A percentile compares a stretch with the other conserved stretches of the same genome.
Conservation (phyloP, 1,140 invertebrate species). For the Neodiprion lecontei region DNA sequence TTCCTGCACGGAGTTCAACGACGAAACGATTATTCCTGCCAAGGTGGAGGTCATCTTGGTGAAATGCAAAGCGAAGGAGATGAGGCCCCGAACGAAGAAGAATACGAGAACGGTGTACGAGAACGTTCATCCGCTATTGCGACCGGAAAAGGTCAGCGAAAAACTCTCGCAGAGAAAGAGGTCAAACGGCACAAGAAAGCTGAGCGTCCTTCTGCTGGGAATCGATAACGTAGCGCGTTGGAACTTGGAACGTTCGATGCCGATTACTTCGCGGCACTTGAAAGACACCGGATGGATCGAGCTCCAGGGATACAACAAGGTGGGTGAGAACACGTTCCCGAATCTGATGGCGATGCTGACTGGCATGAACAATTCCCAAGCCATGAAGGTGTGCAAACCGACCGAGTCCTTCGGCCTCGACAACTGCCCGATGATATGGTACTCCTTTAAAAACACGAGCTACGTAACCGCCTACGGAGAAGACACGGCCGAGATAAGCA, state of each 20-base stretch:
- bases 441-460: slow-evolving; percentile 72
- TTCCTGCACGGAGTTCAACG: slow-evolving; percentile 54
- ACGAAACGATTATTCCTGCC: slow-evolving; percentile 46
- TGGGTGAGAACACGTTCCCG: slow-evolving; percentile 83
- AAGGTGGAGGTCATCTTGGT: slow-evolving; percentile 58
- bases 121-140: slow-evolving; percentile 61
- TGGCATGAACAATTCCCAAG: slow-evolving; percentile 64
- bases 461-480: slow-evolving; percentile 83
- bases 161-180: slow-evolving; percentile 30
- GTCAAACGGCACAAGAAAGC: slow-evolving; percentile 43
- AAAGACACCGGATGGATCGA: slow-evolving; percentile 65
- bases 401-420: slow-evolving; percentile 59
- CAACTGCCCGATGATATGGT: slow-evolving; percentile 82
- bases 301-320: slow-evolving; percentile 71
- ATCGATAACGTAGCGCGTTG: slow-evolving; percentile 83
- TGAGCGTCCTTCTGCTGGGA: slow-evolving; percentile 78
- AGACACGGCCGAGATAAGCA: slow-evolving; percentile 76
- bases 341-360: slow-evolving; percentile 81
- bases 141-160: slow-evolving; percentile 49
- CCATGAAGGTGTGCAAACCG: slow-evolving; percentile 62
- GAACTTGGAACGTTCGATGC: slow-evolving; percentile 80
- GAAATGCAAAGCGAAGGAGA: slow-evolving; percentile 45
- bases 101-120: slow-evolving; percentile 51
- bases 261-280: slow-evolving; percentile 72
- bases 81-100: slow-evolving; percentile 39